phyloP scores from a whole-genome alignment of 2,888 invertebrate species.

The Geotrupes spiniger region DNA sequence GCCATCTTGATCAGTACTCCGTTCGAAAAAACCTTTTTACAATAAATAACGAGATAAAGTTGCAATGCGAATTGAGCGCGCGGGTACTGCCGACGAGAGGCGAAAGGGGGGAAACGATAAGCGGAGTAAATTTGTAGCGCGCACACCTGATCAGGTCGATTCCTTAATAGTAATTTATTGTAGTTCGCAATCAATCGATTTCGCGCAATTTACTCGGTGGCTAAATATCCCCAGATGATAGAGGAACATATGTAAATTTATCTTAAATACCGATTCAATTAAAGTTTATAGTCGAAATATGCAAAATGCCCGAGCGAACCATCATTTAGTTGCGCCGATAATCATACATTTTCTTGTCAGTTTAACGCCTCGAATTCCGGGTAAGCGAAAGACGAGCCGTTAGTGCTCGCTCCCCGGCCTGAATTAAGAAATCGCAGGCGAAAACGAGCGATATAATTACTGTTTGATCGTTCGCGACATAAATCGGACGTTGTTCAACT shows the following conservation, averaged over 20 bases:
- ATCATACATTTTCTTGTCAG: constrained; percentile 22
- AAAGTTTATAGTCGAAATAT: constrained; percentile 40
- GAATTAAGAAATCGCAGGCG: constrained; percentile 16
- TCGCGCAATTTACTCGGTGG: constrained; percentile 15
- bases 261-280: constrained; percentile 39
- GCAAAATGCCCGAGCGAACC: constrained; percentile 31
- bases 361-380: constrained; percentile 18
- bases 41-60: constrained; percentile 4
- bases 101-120: no score
- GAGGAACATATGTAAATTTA: constrained; percentile 41
- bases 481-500: no score
- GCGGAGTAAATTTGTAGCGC: constrained; percentile 3
- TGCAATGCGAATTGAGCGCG: background rate
- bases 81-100: no score
- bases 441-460: constrained; percentile 19
- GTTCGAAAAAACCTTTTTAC: no score
- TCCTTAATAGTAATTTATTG: constrained; percentile 30
- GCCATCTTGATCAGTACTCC: no score
- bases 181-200: constrained; percentile 22
- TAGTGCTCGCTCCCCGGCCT: background rate
- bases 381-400: constrained; percentile 9
- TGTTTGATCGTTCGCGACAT: background rate
- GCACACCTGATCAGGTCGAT: constrained; percentile 11
- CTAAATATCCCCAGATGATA: constrained; percentile 24
- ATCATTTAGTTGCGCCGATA: constrained; percentile 20